A percentile compares a stretch with the other conserved stretches of the same genome.
These are phyloP conservation scores for Plotosus lineatus DNA, from an alignment of 2,113 vertebrate species.

Conservation along the genomic window DNA sequence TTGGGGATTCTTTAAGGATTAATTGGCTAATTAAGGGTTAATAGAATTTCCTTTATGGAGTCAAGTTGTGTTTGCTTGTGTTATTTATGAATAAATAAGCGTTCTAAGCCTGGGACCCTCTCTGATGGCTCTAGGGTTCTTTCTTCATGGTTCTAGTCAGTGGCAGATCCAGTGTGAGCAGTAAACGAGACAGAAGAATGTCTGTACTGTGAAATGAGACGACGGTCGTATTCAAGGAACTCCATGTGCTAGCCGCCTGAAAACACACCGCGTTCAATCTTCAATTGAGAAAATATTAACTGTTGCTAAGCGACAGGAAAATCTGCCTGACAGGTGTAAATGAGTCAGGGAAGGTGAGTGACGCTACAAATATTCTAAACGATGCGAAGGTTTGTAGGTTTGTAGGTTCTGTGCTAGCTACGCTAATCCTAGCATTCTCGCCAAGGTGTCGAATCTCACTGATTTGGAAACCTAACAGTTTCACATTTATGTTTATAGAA, in stretches of 20 bases:
- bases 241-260: no score
- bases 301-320: background rate
- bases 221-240: no score
- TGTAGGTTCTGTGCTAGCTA: background rate
- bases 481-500: background rate
- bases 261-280: no score
- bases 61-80: no score
- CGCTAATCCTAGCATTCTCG: background rate
- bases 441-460: background rate
- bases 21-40: background rate
- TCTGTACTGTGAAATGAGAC: background rate
- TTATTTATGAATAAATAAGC: background rate
- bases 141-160: background rate
- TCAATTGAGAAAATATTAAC: background rate
- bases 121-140: background rate
- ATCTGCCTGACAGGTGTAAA: background rate
- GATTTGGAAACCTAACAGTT: background rate
- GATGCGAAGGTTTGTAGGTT: background rate
- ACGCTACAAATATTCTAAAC: background rate
- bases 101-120: background rate
- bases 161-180: no score
- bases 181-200: no score
- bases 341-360: background rate
- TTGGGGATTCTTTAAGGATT: background rate
- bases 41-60: no score